Conservation (phyloP, 2,113 vertebrate species). For the Gopherus flavomarginatus region DNA sequence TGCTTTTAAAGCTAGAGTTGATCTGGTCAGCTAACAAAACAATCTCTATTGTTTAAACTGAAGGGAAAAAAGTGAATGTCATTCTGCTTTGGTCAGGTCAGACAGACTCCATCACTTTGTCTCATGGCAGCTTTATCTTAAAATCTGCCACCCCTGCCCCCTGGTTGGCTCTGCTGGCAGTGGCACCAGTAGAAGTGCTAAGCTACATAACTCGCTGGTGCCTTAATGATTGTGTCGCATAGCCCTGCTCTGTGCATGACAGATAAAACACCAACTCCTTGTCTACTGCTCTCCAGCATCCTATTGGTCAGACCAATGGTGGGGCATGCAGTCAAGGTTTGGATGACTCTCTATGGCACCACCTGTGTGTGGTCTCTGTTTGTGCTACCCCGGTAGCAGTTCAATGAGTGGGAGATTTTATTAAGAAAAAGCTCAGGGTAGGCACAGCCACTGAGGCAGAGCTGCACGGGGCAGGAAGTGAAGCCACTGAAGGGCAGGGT, state of each 20-base stretch:
- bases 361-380: background rate
- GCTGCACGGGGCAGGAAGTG: background rate
- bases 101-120: rapidly evolving
- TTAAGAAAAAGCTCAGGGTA: background rate
- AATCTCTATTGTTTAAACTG: rapidly evolving
- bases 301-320: background rate
- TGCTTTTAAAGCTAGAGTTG: background rate
- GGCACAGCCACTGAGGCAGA: background rate
- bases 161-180: background rate
- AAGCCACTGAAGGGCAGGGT: background rate
- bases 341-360: too few species aligned
- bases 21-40: rapidly evolving
- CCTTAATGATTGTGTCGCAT: too few species aligned
- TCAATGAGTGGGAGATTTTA: background rate
- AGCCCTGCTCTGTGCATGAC: background rate
- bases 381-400: background rate
- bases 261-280: background rate
- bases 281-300: background rate
- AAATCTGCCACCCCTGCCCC: background rate
- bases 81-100: background rate
- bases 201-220: background rate
- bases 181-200: background rate
- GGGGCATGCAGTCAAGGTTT: background rate
- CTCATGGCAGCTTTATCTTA: background rate
- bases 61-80: rapidly evolving